phyloP scores from a whole-genome alignment of 2,113 vertebrate species.

The Passer montanus region DNA sequence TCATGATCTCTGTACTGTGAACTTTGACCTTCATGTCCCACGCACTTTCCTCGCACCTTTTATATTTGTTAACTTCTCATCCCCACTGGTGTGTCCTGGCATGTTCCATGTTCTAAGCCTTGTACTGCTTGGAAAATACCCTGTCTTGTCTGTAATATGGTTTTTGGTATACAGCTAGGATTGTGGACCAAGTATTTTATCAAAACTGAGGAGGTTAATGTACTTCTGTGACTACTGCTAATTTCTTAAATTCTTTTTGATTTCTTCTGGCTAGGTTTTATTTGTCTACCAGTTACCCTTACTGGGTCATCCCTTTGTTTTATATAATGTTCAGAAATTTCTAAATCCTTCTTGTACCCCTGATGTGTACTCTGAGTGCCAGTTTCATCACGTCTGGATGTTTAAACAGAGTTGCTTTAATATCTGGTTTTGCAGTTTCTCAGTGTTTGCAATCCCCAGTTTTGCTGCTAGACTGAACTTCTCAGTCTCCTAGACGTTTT shows the following conservation, averaged over 20 bases:
- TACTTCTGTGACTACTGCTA: background rate
- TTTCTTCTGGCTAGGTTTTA: background rate
- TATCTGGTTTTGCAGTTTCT: background rate
- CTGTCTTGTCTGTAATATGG: background rate
- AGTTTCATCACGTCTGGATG: background rate
- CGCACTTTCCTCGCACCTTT: background rate
- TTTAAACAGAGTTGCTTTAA: background rate
- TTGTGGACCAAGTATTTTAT: background rate
- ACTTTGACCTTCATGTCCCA: background rate
- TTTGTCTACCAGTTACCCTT: background rate
- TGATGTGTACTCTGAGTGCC: background rate
- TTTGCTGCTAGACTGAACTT: background rate
- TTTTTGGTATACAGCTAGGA: background rate
- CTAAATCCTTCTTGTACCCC: background rate
- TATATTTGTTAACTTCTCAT: background rate
- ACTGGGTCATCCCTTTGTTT: background rate
- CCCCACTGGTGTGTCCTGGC: background rate
- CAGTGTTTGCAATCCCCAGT: background rate
- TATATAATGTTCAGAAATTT: background rate
- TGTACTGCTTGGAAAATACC: background rate
- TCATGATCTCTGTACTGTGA: background rate
- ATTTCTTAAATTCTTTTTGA: background rate
- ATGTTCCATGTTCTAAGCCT: accelerated
- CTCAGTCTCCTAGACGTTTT: background rate
- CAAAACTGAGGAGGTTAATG: background rate